Evolutionary conservation across 2,113 vertebrate species (phyloP).

Genomic region (Macquaria australasica): DNA sequence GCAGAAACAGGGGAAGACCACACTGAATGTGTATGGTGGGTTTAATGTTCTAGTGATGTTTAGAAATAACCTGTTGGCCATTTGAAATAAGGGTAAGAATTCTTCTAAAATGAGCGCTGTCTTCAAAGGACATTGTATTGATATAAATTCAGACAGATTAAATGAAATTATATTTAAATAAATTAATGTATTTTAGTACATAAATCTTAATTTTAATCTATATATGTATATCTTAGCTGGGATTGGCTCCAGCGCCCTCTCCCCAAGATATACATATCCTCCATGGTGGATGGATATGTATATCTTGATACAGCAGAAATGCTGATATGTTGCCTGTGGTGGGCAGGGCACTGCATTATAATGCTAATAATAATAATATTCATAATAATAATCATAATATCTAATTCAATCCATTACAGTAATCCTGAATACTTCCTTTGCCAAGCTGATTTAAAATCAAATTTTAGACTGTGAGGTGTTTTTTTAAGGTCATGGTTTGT

Average conservation of each 20-base stretch:
- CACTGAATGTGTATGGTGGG: conserved; percentile 71
- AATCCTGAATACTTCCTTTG: neutral
- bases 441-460: neutral
- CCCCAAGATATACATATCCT: too few relatives aligned
- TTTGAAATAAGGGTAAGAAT: neutral
- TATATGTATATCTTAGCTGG: neutral
- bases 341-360: neutral
- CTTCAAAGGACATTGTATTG: neutral
- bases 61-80: neutral
- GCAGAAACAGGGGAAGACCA: conserved; percentile 43
- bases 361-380: too few relatives aligned
- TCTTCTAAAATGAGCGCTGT: neutral
- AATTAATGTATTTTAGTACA: neutral
- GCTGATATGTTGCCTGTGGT: neutral
- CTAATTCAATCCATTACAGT: neutral
- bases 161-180: neutral
- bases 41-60: neutral
- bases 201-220: neutral
- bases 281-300: neutral
- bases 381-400: too few relatives aligned
- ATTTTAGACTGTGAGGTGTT: too few relatives aligned
- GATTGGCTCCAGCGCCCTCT: too few relatives aligned
- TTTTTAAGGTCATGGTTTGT: neutral
- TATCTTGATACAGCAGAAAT: neutral
- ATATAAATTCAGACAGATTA: neutral